Base-by-base conservation (phyloP, 2,113 vertebrate species). In the Onychorhynchus coronatus region DNA sequence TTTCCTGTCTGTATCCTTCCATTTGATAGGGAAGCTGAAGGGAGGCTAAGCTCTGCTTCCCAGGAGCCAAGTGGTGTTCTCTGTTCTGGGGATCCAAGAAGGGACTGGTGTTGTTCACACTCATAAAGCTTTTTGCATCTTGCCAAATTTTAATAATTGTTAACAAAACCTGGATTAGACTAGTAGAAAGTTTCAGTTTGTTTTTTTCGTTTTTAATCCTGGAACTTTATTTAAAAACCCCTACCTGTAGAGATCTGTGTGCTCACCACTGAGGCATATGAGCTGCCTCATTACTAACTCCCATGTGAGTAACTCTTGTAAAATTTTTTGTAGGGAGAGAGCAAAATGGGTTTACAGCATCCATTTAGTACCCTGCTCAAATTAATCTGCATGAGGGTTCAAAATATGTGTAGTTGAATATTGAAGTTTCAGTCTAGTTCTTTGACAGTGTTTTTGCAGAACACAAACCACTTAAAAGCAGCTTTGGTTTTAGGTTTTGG, bases 1-100 rank as follows among this genome's bases (percentile, higher is more conserved):
- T 16, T 52, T 52, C 11, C 6, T 2, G 2, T 30, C 22, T 39
- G 2, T 72, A 35, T 74, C 31, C 7, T 42, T 0, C 0, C 1
- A 41, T 5, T 33, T 55, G 9, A 12, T 62, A 25, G 59, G 23
- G 47, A 56, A 35, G 28, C 30, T 2, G 2, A 53, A 58, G 58
- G 65, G 31, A 58, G 41, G 31, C 82, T 82, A 3, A 73, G 42
- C 18, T 11, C 23, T 50, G 13, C 47, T 90, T 93, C 25, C 9
- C 68, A 33, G 28, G 35, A 53, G 46, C 8, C 0, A 31, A 35
- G 10, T 30, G 9, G 33, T 33, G 28, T 75, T 25, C 41, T 21
- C 33, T 65, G 0, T 23, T 47, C 12, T 67, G 67, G 31, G 28
- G 17, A 30, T 35, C 18, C 1, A 5, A 42, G 28, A 83, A 65